Percentiles rank a stretch among this genome's conserved stretches.
These are phyloP conservation scores for Motacilla alba DNA, from an alignment of 2,113 vertebrate species.

Conservation along the genomic window DNA sequence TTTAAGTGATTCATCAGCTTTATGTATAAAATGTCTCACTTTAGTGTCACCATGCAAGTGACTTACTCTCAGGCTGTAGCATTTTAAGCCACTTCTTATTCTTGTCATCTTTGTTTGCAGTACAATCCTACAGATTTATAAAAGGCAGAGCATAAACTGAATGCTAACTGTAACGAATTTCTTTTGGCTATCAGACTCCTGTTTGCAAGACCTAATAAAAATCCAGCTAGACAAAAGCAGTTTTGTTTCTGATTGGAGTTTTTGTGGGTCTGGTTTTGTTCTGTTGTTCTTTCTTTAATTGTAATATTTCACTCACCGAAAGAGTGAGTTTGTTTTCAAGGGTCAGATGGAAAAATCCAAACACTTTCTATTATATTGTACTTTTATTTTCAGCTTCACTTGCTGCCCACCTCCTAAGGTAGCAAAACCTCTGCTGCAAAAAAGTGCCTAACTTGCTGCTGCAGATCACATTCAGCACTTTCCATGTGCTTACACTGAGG, in stretches of 20 bases:
- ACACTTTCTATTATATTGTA: not conserved
- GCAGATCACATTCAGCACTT: not conserved
- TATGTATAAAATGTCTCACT: not conserved
- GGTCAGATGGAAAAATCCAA: not conserved
- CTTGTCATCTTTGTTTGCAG: not conserved
- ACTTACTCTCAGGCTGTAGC: not conserved
- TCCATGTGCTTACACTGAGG: not conserved
- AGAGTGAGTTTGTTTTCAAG: not conserved
- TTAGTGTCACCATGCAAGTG: not conserved
- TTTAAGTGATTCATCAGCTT: conserved; percentile 24
- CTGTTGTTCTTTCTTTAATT: not conserved
- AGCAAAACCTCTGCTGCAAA: not conserved
- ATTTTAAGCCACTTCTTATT: not conserved
- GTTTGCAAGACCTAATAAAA: not conserved
- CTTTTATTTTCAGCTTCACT: not conserved
- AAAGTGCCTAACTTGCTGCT: not conserved
- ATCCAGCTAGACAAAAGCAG: not conserved
- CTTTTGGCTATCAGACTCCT: not conserved
- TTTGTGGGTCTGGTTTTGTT: not conserved
- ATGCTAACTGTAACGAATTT: not conserved
- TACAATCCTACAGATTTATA: not conserved
- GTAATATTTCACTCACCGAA: not conserved
- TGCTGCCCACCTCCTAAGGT: not conserved
- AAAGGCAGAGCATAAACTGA: not conserved
- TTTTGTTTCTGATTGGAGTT: not conserved